A percentile compares a stretch with the other conserved stretches of the same genome.
Evolutionary conservation across 2,888 invertebrate genomes (phyloP).

Genomic region (Drosophila meridiana): DNA sequence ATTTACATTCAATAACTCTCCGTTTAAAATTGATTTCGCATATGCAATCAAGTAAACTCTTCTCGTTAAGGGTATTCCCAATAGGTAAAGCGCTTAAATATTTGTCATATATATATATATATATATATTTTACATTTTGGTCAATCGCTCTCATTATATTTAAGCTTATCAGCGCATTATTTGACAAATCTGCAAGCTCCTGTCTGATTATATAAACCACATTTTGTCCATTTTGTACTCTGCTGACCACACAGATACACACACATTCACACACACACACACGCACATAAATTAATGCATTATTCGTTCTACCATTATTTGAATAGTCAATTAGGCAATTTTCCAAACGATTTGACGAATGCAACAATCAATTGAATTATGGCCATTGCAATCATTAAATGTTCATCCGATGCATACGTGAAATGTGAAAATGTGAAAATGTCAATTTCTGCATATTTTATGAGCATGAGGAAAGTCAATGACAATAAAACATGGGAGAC

Average conservation of each 20-base stretch:
- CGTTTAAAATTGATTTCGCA: neutral
- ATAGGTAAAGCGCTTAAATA: neutral
- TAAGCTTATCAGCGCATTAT: neutral
- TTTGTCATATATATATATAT: too few species aligned
- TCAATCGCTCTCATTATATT: neutral
- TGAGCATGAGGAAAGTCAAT: neutral
- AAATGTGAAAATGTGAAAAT: conserved; percentile 3
- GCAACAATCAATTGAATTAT: conserved; percentile 24
- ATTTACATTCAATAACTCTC: neutral
- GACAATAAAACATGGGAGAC: neutral
- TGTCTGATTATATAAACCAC: conserved; percentile 9
- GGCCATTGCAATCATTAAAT: conserved; percentile 24
- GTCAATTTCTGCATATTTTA: neutral
- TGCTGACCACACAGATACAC: conserved; percentile 1
- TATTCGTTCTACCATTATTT: conserved; percentile 15
- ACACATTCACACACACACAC: neutral
- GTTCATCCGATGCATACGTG: neutral
- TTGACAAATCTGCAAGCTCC: neutral
- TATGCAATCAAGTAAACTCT: neutral
- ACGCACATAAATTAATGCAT: conserved; percentile 12
- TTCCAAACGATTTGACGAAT: conserved; percentile 45
- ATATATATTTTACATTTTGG: neutral
- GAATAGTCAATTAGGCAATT: conserved; percentile 41
- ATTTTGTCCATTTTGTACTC: conserved; percentile 9
- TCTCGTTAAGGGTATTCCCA: neutral